Percentiles rank a stretch among this genome's conserved stretches.
Conservation (phyloP, 2,888 invertebrate species). For the Salticus scenicus region DNA sequence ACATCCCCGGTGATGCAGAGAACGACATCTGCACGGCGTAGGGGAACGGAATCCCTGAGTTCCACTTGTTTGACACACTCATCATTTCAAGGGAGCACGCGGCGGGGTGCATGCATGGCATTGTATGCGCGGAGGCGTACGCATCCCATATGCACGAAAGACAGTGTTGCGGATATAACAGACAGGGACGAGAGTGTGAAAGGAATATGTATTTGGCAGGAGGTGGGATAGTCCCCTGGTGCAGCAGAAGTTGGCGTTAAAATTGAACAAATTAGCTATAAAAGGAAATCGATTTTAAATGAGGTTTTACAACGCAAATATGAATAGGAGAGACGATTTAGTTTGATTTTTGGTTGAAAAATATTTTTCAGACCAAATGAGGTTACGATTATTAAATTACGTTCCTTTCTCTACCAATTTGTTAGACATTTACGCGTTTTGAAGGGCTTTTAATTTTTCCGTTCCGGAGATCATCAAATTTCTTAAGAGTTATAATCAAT, state of each 20-base stretch:
- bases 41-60: conserved; percentile 7
- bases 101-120: conserved; percentile 2
- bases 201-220: background rate
- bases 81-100: conserved; percentile 8
- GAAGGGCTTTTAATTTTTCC: no score
- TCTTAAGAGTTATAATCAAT: no score
- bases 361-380: no score
- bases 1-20: background rate
- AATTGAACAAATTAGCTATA: background rate
- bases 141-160: conserved; percentile 7
- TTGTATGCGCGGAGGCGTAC: conserved; percentile 17
- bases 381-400: no score
- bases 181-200: background rate
- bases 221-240: background rate
- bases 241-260: background rate
- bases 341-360: background rate
- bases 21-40: conserved; percentile 22
- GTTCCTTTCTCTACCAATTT: no score
- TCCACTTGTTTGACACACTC: conserved; percentile 29
- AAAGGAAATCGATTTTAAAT: background rate
- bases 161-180: background rate
- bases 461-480: no score
- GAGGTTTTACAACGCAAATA: background rate
- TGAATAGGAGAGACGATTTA: background rate
- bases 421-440: no score